Percentiles rank a stretch among this genome's conserved stretches.
phyloP scores from a whole-genome alignment of 2,888 invertebrate genomes.

The Ennomos erosarius region DNA sequence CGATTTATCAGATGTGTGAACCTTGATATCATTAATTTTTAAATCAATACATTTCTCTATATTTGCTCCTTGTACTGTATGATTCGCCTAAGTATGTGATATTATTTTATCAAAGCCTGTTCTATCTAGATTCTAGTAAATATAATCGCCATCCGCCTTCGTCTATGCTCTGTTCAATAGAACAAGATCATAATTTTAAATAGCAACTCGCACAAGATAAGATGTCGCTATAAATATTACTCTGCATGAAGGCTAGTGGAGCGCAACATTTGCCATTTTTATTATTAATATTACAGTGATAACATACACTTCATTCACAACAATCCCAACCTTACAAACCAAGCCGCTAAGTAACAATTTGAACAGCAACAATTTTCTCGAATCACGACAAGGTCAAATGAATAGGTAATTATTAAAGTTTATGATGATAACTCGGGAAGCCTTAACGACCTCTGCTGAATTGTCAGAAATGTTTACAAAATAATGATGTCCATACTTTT shows the following conservation, averaged over 20 bases:
- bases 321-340: constrained; percentile 35
- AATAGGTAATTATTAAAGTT: constrained; percentile 62
- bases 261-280: constrained; percentile 49
- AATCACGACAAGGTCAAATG: constrained; percentile 51
- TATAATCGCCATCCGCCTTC: constrained; percentile 5
- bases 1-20: no score
- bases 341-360: constrained; percentile 38
- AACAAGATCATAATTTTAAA: constrained; percentile 46
- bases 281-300: constrained; percentile 47
- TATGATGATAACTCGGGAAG: constrained; percentile 58
- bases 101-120: no score
- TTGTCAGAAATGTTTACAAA: constrained; percentile 44
- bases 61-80: background rate
- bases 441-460: constrained; percentile 49
- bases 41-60: constrained; percentile 3
- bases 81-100: no score
- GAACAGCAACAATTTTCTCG: constrained; percentile 30
- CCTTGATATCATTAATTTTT: background rate
- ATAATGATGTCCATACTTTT: constrained; percentile 37
- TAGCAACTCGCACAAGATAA: constrained; percentile 46
- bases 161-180: constrained; percentile 17
- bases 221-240: constrained; percentile 47
- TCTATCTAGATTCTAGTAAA: background rate
- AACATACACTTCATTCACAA: constrained; percentile 34
- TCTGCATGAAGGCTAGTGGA: constrained; percentile 47